These are phyloP conservation scores for Drosophila asahinai DNA, from an alignment of 1,140 invertebrate genomes.

Conservation along the genomic window DNA sequence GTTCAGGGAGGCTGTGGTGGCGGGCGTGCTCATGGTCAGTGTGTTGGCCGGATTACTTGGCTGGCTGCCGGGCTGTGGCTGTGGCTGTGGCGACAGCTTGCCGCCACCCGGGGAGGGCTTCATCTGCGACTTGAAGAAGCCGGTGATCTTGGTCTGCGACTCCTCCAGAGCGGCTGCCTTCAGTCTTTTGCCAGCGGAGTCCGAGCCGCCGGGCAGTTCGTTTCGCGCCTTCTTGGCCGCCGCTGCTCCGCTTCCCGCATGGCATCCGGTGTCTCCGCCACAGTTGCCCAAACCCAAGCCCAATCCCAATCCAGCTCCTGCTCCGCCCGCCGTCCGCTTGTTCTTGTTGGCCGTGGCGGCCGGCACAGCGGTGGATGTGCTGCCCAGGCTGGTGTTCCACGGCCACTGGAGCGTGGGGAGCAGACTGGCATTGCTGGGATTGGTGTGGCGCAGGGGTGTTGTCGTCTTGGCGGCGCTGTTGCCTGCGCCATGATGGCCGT, in stretches of 20 bases:
- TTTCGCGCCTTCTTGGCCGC: constrained; percentile 65
- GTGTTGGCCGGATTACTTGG: constrained; percentile 60
- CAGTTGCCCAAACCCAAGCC: not conserved
- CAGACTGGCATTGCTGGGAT: constrained; percentile 37
- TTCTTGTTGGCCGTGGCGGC: constrained; percentile 52
- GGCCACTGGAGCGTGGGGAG: constrained; percentile 74
- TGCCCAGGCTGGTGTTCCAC: constrained; percentile 74
- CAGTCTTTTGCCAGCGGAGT: constrained; percentile 77
- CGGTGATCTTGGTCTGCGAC: constrained; percentile 89
- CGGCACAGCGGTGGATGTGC: constrained; percentile 70
- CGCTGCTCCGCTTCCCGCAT: constrained; percentile 26
- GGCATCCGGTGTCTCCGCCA: constrained; percentile 4
- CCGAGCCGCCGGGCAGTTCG: constrained; percentile 30
- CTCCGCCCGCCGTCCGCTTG: constrained; percentile 43
- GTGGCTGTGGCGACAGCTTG: constrained; percentile 63
- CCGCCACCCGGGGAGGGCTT: constrained; percentile 87
- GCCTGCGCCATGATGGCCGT: constrained; percentile 19
- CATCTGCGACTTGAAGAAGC: constrained; percentile 92
- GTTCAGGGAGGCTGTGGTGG: constrained; percentile 80
- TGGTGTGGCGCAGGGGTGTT: constrained; percentile 33
- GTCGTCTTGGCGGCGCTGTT: constrained; percentile 59
- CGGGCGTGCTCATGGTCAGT: constrained; percentile 79
- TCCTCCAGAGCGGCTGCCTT: constrained; percentile 80
- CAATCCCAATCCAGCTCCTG: constrained; percentile 5
- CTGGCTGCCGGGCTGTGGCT: constrained; percentile 43